Evolutionary conservation across 2,113 vertebrate species (phyloP).

Genomic region (Zapus hudsonius): DNA sequence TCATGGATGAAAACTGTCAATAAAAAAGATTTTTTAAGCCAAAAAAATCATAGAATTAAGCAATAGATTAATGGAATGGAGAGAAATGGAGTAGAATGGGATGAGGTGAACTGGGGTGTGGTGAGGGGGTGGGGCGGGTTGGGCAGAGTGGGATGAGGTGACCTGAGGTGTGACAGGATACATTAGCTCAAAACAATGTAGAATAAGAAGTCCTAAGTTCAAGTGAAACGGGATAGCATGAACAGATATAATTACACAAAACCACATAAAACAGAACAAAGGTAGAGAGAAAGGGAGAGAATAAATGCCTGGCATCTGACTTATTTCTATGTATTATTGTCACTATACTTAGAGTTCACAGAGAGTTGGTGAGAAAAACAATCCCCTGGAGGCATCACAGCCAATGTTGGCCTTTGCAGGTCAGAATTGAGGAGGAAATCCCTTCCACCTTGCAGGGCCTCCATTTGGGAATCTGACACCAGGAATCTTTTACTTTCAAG

Average conservation of each 20-base stretch:
- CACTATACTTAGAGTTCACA: not conserved
- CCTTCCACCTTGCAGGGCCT: not conserved
- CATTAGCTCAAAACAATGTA: not conserved
- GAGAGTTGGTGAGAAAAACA: not conserved
- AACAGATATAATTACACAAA: not conserved
- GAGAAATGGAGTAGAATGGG: not conserved
- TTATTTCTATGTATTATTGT: not conserved
- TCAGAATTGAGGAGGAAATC: not conserved
- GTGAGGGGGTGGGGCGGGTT: not conserved
- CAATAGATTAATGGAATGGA: not conserved
- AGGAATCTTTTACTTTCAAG: not conserved
- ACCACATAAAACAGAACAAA: not conserved
- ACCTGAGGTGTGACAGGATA: not conserved
- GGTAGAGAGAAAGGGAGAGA: not conserved
- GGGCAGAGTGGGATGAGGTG: not conserved
- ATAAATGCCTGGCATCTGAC: not conserved
- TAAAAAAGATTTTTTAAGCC: no score
- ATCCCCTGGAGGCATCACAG: not conserved
- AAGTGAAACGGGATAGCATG: not conserved
- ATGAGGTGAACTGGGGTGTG: not conserved
- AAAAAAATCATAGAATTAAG: no score
- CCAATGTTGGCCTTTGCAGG: not conserved
- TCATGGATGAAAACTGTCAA: no score
- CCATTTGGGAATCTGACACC: not conserved
- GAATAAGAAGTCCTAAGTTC: constrained; percentile 24